Evolutionary conservation across 2,113 vertebrate species (phyloP).

Genomic region (Lonchura striata): DNA sequence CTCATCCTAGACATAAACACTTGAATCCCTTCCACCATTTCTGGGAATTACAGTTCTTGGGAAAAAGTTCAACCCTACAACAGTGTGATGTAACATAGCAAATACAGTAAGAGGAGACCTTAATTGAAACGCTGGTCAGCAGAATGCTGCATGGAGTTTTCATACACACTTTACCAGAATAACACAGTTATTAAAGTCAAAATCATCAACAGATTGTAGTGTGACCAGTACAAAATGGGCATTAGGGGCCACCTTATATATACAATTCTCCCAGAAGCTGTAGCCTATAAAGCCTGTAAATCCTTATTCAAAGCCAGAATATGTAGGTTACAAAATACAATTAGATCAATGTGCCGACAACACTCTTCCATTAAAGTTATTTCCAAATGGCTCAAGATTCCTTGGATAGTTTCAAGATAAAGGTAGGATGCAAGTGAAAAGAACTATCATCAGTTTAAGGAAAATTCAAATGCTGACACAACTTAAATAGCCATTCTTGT

Average conservation of each 20-base stretch:
- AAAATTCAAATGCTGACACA: conserved; percentile 57
- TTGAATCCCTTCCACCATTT: background rate
- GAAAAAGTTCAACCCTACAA: background rate
- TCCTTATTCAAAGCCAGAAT: background rate
- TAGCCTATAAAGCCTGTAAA: background rate
- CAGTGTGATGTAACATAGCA: background rate
- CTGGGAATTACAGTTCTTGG: background rate
- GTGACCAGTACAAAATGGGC: background rate
- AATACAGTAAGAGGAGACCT: background rate
- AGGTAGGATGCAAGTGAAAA: background rate
- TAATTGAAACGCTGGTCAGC: background rate
- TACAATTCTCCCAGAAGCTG: background rate
- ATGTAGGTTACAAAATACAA: background rate
- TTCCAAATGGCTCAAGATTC: background rate
- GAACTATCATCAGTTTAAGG: background rate
- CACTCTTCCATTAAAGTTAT: background rate
- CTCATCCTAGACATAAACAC: background rate
- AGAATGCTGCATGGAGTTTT: background rate
- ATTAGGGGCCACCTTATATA: background rate
- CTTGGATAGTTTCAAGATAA: background rate
- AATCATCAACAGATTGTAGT: background rate
- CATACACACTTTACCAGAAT: background rate
- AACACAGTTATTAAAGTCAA: background rate
- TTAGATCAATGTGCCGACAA: background rate
- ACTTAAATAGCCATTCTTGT: conserved; percentile 61